Conservation (phyloP, 2,113 vertebrate genomes). For the Heteronetta atricapilla region DNA sequence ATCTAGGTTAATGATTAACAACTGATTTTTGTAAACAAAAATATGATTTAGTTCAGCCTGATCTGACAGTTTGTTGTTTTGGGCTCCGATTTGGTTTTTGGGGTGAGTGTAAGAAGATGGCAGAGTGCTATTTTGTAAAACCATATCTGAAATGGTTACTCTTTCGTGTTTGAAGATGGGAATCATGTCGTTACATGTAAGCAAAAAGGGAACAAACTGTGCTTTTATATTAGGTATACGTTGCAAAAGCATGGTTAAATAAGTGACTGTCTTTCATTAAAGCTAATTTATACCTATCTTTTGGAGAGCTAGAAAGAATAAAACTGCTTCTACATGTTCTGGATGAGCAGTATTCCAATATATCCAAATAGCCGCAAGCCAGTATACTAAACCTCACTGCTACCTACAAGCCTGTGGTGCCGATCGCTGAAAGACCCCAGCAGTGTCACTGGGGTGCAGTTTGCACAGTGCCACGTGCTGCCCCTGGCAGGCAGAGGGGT, state of each 20-base stretch:
- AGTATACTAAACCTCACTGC: neutral
- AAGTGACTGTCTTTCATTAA: neutral
- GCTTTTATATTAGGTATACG: fast-evolving
- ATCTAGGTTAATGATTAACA: neutral
- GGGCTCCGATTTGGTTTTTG: neutral
- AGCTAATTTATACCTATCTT: neutral
- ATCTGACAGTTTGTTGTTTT: neutral
- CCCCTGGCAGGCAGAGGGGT: too few relatives aligned
- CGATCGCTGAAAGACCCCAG: fast-evolving
- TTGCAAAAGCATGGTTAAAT: neutral
- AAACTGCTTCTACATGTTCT: neutral
- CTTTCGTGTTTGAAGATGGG: neutral
- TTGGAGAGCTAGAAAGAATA: neutral
- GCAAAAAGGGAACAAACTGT: neutral
- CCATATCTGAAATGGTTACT: neutral
- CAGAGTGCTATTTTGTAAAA: neutral
- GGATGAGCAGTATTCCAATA: neutral
- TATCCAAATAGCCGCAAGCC: neutral
- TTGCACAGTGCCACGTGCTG: fast-evolving
- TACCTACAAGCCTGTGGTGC: neutral
- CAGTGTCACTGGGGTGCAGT: neutral
- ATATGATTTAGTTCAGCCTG: neutral
- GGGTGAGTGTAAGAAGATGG: neutral
- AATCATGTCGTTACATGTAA: neutral
- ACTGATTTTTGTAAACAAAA: neutral